A percentile compares a stretch with the other conserved stretches of the same genome.
Evolutionary conservation across 2,797 vertebrate species (phyloP).

Genomic region (Danio kyathit): DNA sequence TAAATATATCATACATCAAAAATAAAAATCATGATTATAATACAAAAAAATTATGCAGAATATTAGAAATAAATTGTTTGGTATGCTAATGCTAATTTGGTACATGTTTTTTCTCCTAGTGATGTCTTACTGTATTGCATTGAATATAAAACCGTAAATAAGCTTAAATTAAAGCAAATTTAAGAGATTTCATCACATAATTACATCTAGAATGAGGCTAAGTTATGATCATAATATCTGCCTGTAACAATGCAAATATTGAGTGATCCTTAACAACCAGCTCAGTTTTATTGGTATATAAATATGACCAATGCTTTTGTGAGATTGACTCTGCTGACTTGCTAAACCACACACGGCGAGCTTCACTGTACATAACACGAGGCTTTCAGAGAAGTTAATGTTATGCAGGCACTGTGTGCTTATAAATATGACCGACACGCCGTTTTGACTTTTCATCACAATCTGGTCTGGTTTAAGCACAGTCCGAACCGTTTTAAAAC

Average conservation of each 20-base stretch:
- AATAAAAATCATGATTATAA: too few species aligned
- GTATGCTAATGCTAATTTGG: too few species aligned
- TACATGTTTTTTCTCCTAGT: neutral
- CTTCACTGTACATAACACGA: conserved; percentile 18
- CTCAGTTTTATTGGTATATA: neutral
- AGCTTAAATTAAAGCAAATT: neutral
- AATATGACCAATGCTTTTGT: neutral
- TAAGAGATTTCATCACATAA: too few species aligned
- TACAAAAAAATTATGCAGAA: too few species aligned
- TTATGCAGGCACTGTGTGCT: conserved; percentile 63
- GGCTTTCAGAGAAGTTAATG: conserved; percentile 13
- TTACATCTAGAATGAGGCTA: neutral
- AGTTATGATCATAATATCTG: neutral
- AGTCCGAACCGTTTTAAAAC: conserved; percentile 1
- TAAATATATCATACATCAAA: too few species aligned
- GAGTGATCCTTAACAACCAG: neutral
- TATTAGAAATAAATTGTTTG: too few species aligned
- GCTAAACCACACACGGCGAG: conserved; percentile 15
- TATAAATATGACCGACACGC: conserved; percentile 36
- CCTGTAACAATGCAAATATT: neutral
- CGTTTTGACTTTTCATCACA: too few species aligned
- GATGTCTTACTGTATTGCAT: neutral
- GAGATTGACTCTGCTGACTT: conserved; percentile 1
- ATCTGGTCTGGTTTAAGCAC: conserved; percentile 24
- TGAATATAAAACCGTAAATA: neutral